phyloP scores from a whole-genome alignment of 2,888 invertebrate genomes.

The Margaritifera margaritifera region DNA sequence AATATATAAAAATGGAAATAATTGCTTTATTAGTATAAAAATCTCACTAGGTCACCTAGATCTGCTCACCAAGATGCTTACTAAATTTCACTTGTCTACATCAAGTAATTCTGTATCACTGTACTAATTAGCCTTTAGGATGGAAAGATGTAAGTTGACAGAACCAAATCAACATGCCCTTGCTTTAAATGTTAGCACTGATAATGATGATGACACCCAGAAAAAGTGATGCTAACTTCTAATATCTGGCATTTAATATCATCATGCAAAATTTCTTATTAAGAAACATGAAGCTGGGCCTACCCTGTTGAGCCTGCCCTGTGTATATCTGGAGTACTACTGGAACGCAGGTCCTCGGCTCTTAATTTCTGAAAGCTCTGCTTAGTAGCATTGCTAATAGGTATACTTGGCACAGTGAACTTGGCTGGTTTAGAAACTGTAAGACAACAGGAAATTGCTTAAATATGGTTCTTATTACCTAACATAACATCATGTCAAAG shows the following conservation, averaged over 20 bases:
- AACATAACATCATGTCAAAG: background rate
- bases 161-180: too few relatives aligned
- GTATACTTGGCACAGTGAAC: conserved; percentile 30
- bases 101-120: too few relatives aligned
- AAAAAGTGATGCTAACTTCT: too few relatives aligned
- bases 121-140: too few relatives aligned
- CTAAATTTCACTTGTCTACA: too few relatives aligned
- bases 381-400: conserved; percentile 66
- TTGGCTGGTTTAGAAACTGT: conserved; percentile 1
- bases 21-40: too few relatives aligned
- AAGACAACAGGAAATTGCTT: background rate
- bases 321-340: conserved; percentile 30
- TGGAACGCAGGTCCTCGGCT: conserved; percentile 36
- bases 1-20: too few relatives aligned
- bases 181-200: too few relatives aligned
- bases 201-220: too few relatives aligned
- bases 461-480: background rate
- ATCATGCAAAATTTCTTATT: background rate
- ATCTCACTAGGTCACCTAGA: too few relatives aligned
- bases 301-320: conserved; percentile 23
- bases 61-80: too few relatives aligned
- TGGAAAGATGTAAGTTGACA: too few relatives aligned
- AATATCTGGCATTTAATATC: background rate
- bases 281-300: conserved; percentile 21
- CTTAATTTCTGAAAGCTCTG: conserved; percentile 62